phyloP scores from a whole-genome alignment of 2,797 vertebrate genomes.

The Triplophysa bombifrons region DNA sequence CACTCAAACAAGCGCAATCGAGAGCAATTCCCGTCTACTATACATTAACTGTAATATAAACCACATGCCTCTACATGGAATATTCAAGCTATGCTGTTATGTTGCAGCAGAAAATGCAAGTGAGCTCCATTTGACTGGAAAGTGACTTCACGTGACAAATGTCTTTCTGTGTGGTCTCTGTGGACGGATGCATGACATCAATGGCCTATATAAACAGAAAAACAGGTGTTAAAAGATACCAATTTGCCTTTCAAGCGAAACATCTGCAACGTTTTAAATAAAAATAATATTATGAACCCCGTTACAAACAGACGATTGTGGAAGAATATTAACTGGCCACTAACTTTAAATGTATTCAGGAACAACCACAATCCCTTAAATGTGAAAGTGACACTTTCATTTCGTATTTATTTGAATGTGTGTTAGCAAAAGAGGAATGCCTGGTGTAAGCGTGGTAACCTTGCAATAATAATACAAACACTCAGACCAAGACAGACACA shows the following conservation, averaged over 20 bases:
- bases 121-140: not conserved
- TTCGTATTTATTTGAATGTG: not conserved
- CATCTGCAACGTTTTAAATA: not conserved
- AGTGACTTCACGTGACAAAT: not conserved
- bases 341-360: not conserved
- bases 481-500: not conserved
- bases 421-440: not conserved
- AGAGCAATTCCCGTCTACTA: no score
- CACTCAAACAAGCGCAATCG: not conserved
- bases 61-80: not conserved
- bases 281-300: not conserved
- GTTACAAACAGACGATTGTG: not conserved
- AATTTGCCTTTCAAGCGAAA: not conserved
- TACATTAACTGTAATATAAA: not conserved
- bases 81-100: not conserved
- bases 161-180: not conserved
- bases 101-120: not conserved
- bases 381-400: not conserved
- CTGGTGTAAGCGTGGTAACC: no score
- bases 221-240: not conserved
- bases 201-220: slow-evolving; percentile 1
- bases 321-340: not conserved
- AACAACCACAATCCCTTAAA: not conserved
- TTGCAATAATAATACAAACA: not conserved
- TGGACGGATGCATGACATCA: slow-evolving; percentile 32